A percentile compares a stretch with the other conserved stretches of the same genome.
These are phyloP conservation scores for Solenodon paradoxus DNA, from an alignment of 2,113 vertebrate species.

Conservation along the genomic window DNA sequence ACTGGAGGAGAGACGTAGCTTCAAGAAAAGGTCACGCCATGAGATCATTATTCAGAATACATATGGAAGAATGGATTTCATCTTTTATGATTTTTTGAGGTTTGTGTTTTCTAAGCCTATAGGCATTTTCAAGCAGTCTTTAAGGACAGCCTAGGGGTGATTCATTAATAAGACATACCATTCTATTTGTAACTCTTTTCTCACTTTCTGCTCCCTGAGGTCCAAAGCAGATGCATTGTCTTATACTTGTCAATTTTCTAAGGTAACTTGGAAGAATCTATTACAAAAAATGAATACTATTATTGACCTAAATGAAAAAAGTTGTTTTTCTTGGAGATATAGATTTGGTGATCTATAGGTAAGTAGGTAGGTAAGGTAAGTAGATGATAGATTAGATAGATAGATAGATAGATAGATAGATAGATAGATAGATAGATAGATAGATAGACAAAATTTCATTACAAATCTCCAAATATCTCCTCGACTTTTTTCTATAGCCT, in stretches of 20 bases:
- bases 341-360: too few species aligned
- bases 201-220: conserved; percentile 15
- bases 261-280: conserved; percentile 25
- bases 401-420: too few species aligned
- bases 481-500: neutral
- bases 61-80: conserved; percentile 27
- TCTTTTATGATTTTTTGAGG: neutral
- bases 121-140: conserved; percentile 49
- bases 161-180: conserved; percentile 61
- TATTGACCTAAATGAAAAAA: conserved; percentile 26
- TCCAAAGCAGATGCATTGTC: neutral
- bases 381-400: too few species aligned
- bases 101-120: conserved; percentile 29
- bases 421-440: too few species aligned
- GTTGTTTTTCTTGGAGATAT: neutral
- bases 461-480: neutral
- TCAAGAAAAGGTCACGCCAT: conserved; percentile 18
- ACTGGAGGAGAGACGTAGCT: neutral
- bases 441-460: too few species aligned
- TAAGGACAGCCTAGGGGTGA: conserved; percentile 5
- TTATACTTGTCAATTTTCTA: conserved; percentile 45
- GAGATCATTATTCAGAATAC: neutral
- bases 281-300: conserved; percentile 32
- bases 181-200: conserved; percentile 63
- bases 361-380: too few species aligned